Conservation (phyloP, 2,113 vertebrate species). For the Sakesphorus luctuosus region DNA sequence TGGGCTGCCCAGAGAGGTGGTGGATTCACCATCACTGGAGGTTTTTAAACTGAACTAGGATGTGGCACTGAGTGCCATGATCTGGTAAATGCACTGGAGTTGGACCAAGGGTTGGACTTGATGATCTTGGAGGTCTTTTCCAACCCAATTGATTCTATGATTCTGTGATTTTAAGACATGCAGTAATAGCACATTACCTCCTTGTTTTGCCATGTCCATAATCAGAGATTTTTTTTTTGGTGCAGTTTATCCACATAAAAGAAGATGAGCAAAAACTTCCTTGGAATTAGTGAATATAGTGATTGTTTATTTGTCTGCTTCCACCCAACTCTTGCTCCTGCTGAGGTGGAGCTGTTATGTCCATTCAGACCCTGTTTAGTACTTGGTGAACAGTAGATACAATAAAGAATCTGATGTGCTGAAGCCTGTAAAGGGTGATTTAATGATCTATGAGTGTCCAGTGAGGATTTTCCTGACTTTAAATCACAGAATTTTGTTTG, state of each 20-base stretch:
- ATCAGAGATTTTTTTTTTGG: background rate
- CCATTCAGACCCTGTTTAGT: background rate
- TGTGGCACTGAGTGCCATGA: no score
- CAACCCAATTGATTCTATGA: no score
- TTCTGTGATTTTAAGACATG: background rate
- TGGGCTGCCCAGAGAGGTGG: no score
- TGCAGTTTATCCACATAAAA: background rate
- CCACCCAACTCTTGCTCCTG: background rate
- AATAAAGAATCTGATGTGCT: background rate
- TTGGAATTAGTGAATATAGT: background rate
- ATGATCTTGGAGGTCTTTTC: no score
- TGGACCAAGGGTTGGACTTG: no score
- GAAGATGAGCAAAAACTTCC: background rate
- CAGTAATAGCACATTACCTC: background rate
- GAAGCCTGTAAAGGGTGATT: background rate
- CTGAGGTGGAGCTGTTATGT: background rate
- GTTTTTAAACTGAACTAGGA: no score
- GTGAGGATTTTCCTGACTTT: background rate
- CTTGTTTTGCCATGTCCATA: background rate
- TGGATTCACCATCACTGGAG: no score
- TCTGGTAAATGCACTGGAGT: no score
- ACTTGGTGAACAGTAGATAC: background rate
- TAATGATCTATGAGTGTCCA: background rate
- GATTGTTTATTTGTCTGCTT: background rate
- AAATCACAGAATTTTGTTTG: background rate